A percentile compares a stretch with the other conserved stretches of the same genome.
These are phyloP conservation scores for Caenorhabditis angaria DNA, from an alignment of 2,888 invertebrate species.

Conservation along the genomic window DNA sequence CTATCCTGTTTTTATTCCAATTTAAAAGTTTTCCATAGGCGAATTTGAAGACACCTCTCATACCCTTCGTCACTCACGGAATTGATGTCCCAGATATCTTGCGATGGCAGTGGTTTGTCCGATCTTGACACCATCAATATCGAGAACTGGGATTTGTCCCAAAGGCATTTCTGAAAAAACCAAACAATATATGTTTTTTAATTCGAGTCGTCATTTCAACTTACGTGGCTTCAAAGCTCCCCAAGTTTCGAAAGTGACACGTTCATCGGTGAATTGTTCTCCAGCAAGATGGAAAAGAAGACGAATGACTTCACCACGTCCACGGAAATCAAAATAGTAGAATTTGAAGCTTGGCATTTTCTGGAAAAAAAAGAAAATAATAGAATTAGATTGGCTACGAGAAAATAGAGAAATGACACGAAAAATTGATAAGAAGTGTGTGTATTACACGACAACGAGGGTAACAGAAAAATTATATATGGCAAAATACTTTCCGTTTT, in stretches of 20 bases:
- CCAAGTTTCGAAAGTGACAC: slow-evolving; percentile 57
- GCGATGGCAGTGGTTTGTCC: slow-evolving; percentile 62
- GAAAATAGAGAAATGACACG: too few species aligned
- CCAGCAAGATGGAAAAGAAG: slow-evolving; percentile 58
- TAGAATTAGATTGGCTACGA: too few species aligned
- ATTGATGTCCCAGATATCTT: slow-evolving; percentile 62
- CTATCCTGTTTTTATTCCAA: too few species aligned
- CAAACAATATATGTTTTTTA: not conserved
- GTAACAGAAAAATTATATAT: slow-evolving; percentile 2
- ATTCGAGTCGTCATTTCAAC: not conserved
- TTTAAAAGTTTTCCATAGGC: too few species aligned
- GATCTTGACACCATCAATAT: slow-evolving; percentile 66
- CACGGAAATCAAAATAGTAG: slow-evolving; percentile 59
- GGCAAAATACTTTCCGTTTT: too few species aligned
- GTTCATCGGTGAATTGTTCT: slow-evolving; percentile 54
- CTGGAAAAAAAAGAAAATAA: too few species aligned
- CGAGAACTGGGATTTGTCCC: slow-evolving; percentile 67
- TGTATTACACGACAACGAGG: not conserved
- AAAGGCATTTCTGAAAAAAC: slow-evolving; percentile 64
- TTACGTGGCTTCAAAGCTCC: slow-evolving; percentile 54
- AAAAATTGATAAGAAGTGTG: not conserved
- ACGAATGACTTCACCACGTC: slow-evolving; percentile 63
- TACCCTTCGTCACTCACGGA: slow-evolving; percentile 29
- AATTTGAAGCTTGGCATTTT: slow-evolving; percentile 51
- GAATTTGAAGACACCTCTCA: too few species aligned